Conservation (phyloP, 2,797 vertebrate species). For the Chrysocyon brachyurus region DNA sequence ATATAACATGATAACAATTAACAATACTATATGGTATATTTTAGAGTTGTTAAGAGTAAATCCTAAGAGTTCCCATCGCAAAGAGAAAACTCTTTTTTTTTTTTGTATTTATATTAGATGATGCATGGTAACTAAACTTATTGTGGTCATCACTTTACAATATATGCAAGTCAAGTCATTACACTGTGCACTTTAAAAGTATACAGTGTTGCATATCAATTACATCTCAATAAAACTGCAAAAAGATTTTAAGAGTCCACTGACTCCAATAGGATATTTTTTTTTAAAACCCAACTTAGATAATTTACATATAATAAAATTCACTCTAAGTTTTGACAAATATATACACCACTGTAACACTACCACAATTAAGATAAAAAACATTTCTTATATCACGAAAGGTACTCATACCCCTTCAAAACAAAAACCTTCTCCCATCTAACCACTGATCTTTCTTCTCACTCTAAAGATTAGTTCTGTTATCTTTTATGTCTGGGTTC, state of each 20-base stretch:
- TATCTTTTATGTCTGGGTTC: background rate
- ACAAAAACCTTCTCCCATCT: background rate
- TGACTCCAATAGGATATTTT: background rate
- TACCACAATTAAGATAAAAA: background rate
- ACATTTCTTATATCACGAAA: background rate
- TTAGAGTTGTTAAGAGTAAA: background rate
- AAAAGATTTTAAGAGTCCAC: background rate
- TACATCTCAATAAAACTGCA: background rate
- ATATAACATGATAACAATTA: background rate
- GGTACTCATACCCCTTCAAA: background rate
- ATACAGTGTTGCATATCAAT: background rate
- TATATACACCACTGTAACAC: background rate
- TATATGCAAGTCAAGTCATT: background rate
- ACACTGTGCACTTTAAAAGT: background rate
- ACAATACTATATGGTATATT: background rate
- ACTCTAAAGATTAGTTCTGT: background rate
- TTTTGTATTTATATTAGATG: background rate
- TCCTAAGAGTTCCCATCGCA: background rate
- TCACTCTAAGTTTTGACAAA: background rate
- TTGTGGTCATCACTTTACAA: background rate
- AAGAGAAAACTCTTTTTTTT: background rate
- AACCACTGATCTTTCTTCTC: background rate
- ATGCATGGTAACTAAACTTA: background rate
- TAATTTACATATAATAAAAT: background rate
- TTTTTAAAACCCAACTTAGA: background rate